These are phyloP conservation scores for Scaeva pyrastri DNA, from an alignment of 2,888 invertebrate species.

Conservation along the genomic window DNA sequence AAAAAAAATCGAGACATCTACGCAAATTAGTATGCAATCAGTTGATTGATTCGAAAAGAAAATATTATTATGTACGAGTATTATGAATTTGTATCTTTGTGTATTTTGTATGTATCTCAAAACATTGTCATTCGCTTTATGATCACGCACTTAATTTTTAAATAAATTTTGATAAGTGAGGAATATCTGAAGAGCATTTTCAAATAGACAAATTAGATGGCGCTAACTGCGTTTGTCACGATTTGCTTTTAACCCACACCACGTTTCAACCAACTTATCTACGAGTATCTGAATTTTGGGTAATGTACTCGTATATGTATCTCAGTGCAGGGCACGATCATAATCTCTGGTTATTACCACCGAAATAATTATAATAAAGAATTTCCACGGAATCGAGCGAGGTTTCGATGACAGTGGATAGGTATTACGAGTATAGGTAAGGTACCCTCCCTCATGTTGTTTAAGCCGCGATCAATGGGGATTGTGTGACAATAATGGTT, in stretches of 20 bases:
- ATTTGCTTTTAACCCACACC: conserved; percentile 55
- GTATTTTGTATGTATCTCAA: background rate
- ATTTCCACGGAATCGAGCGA: background rate
- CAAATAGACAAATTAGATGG: conserved; percentile 72
- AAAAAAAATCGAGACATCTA: conserved; percentile 61
- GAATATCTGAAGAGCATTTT: conserved; percentile 24
- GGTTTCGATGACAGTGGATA: conserved; percentile 45
- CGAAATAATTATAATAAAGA: conserved; percentile 24
- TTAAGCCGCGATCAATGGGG: conserved; percentile 44
- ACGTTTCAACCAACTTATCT: conserved; percentile 37
- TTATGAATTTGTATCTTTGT: conserved; percentile 49
- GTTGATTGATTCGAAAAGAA: conserved; percentile 66
- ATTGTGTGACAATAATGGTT: conserved; percentile 73
- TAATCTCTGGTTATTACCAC: conserved; percentile 49
- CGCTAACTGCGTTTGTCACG: conserved; percentile 73
- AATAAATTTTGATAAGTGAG: conserved; percentile 36
- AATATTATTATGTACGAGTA: background rate
- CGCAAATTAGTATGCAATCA: conserved; percentile 75
- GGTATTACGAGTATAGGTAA: background rate
- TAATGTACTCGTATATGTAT: background rate
- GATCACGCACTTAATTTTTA: conserved; percentile 65
- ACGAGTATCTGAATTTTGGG: conserved; percentile 6
- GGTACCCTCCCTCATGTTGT: background rate
- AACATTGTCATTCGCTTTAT: conserved; percentile 64
- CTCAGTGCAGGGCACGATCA: conserved; percentile 48